Conservation (phyloP, 2,888 invertebrate genomes). For the Taphrorychus bicolor region DNA sequence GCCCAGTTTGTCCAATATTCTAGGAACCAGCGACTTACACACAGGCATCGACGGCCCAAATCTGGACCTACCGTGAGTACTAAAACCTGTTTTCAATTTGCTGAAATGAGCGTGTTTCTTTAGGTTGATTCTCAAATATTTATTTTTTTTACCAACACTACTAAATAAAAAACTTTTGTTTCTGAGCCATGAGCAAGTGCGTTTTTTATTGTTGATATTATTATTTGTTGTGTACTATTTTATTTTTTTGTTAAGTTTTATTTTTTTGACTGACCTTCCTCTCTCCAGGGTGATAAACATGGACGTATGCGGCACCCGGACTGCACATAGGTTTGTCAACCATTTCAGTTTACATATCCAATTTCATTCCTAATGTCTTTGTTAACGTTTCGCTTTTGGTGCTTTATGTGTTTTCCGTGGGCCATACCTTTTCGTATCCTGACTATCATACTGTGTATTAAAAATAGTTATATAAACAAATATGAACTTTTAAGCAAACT, state of each 20-base stretch:
- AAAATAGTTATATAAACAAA: neutral
- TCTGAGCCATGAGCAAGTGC: neutral
- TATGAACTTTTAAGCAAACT: no score
- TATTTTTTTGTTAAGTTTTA: constrained; percentile 26
- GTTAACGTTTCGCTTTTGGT: constrained; percentile 13
- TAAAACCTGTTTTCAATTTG: neutral
- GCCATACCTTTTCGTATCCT: neutral
- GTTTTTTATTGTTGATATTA: neutral
- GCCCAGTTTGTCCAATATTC: constrained; percentile 82
- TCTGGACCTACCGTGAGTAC: constrained; percentile 72
- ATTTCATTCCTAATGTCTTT: constrained; percentile 10
- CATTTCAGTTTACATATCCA: constrained; percentile 8
- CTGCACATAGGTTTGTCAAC: constrained; percentile 72
- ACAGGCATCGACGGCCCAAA: constrained; percentile 76
- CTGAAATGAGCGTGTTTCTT: neutral
- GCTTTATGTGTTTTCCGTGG: constrained; percentile 13
- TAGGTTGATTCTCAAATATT: neutral
- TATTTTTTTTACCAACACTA: no score
- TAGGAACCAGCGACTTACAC: constrained; percentile 83
- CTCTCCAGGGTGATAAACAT: constrained; percentile 68
- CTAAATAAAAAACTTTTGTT: neutral
- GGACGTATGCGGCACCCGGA: constrained; percentile 73
- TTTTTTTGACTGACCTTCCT: constrained; percentile 35
- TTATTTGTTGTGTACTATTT: neutral
- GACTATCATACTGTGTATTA: neutral